Conservation (phyloP, 2,888 invertebrate species). For the Liposcelis brunnea region DNA sequence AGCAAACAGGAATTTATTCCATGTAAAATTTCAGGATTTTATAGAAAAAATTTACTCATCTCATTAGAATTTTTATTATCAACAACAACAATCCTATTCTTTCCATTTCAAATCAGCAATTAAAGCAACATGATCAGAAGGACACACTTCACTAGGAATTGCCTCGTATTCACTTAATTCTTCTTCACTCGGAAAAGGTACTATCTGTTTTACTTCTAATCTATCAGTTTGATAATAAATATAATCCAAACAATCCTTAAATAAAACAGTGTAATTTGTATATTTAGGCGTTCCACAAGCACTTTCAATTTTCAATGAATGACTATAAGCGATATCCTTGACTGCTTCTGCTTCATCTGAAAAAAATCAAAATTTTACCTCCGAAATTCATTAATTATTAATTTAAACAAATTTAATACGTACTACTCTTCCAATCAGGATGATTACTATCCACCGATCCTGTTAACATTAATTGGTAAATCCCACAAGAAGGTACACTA, state of each 20-base stretch:
- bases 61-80: no score
- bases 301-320: slow-evolving; percentile 46
- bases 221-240: slow-evolving; percentile 61
- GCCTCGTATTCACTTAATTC: slow-evolving; percentile 57
- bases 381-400: no score
- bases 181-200: slow-evolving; percentile 65
- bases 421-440: slow-evolving; percentile 65
- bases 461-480: slow-evolving; percentile 58
- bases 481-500: slow-evolving; percentile 65
- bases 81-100: no score
- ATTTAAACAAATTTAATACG: slow-evolving; percentile 24
- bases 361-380: slow-evolving; percentile 18
- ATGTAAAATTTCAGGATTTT: no score
- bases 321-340: slow-evolving; percentile 40
- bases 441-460: slow-evolving; percentile 44
- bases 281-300: slow-evolving; percentile 70
- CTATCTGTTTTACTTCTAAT: slow-evolving; percentile 40
- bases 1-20: no score
- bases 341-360: slow-evolving; percentile 49
- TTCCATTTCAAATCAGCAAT: slow-evolving; percentile 57
- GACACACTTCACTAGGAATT: slow-evolving; percentile 75
- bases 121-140: slow-evolving; percentile 86
- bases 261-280: slow-evolving; percentile 69
- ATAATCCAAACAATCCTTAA: slow-evolving; percentile 80
- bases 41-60: no score